phyloP scores from a whole-genome alignment of 2,113 vertebrate species.

The human (Homo sapiens) region GRCh38 chr9:118628001-118628500 shows the following conservation, averaged over 20 bases:
- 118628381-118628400: fast-evolving
- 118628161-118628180: not conserved
- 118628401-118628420: not conserved
- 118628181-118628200: too few species aligned
- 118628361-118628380: not conserved
- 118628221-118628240: not conserved
- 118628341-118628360: not conserved
- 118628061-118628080: not conserved
- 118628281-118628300: not conserved
- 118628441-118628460: not conserved
- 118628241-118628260: not conserved
- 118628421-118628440: not conserved
- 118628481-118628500: not conserved
- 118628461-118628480: not conserved
- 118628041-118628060: not conserved
- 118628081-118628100: not conserved
- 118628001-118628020: not conserved
- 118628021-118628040: not conserved
- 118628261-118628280: not conserved
- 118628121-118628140: not conserved
- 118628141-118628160: not conserved
- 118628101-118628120: not conserved
- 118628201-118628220: not conserved
- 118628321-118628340: not conserved
- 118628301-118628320: not conserved